Percentiles rank a stretch among this genome's conserved stretches.
Evolutionary conservation across 92 coral and sea anemone genomes (phyloP).

Genomic region (Phymanthus crucifer): DNA sequence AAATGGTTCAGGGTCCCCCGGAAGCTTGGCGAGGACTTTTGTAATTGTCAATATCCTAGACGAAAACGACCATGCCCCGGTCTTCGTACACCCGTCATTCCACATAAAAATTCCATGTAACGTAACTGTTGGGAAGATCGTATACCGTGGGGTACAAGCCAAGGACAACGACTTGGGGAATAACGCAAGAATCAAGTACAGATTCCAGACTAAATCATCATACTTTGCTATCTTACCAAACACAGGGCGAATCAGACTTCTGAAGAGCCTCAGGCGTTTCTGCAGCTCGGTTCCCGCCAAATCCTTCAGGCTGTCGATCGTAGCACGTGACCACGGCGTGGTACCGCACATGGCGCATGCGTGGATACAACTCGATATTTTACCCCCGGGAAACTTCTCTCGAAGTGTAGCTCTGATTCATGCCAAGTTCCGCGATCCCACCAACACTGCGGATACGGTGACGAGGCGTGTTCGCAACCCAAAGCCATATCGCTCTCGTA

Average conservation of each 20-base stretch:
- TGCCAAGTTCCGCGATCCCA: conserved; percentile 25
- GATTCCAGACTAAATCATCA: conserved; percentile 65
- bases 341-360: conserved; percentile 60
- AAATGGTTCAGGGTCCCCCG: conserved; percentile 28
- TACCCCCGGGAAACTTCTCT: conserved; percentile 71
- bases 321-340: conserved; percentile 73
- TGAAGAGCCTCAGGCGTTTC: conserved; percentile 60
- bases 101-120: conserved; percentile 82
- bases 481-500: background rate
- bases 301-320: conserved; percentile 47
- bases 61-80: conserved; percentile 65
- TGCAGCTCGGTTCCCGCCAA: conserved; percentile 55
- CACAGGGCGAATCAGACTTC: conserved; percentile 78
- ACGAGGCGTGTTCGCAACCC: conserved; percentile 24
- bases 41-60: conserved; percentile 76
- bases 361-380: conserved; percentile 64
- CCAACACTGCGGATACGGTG: conserved; percentile 10
- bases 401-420: conserved; percentile 43
- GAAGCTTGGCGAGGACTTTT: conserved; percentile 63
- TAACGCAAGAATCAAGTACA: conserved; percentile 66
- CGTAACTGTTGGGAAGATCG: conserved; percentile 65
- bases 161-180: conserved; percentile 55
- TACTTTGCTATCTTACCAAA: conserved; percentile 76
- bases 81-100: conserved; percentile 65
- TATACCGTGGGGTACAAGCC: conserved; percentile 68